Evolutionary conservation across 2,113 vertebrate species (phyloP).

Genomic region (Ceyx cyanopectus): DNA sequence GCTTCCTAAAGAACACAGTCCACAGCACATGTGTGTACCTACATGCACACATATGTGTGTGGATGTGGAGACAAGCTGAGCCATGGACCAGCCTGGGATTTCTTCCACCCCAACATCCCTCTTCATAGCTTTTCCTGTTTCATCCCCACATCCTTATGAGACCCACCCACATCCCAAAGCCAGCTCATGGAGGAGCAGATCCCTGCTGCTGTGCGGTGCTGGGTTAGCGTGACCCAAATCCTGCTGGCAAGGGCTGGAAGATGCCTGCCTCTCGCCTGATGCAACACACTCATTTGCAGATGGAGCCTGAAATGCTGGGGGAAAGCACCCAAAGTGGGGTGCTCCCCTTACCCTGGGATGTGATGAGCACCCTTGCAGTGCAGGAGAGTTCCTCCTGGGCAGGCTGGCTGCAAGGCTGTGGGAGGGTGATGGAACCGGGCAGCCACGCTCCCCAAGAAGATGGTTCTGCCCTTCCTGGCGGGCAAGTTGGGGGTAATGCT

Average conservation of each 20-base stretch:
- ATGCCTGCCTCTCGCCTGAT: background rate
- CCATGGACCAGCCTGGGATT: rapidly evolving
- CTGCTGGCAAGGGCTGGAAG: background rate
- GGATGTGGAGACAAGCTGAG: background rate
- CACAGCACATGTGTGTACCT: background rate
- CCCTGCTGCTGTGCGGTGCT: rapidly evolving
- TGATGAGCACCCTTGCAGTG: background rate
- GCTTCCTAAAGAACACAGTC: background rate
- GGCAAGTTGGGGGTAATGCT: background rate
- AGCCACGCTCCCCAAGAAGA: rapidly evolving
- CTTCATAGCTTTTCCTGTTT: background rate
- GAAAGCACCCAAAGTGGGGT: rapidly evolving
- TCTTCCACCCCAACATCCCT: background rate
- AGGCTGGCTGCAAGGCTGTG: background rate
- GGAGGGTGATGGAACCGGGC: background rate
- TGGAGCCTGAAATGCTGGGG: background rate
- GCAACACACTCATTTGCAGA: background rate
- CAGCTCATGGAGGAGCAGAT: background rate
- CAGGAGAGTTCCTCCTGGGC: background rate
- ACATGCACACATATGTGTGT: background rate
- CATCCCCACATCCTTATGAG: background rate
- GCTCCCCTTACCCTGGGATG: background rate
- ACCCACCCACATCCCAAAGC: background rate
- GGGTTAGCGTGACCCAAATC: constrained; percentile 54
- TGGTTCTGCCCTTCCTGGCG: background rate